Percentiles rank a stretch among this genome's conserved stretches.
phyloP scores from a whole-genome alignment of 1,140 invertebrate genomes.

The Olivierus martensii region DNA sequence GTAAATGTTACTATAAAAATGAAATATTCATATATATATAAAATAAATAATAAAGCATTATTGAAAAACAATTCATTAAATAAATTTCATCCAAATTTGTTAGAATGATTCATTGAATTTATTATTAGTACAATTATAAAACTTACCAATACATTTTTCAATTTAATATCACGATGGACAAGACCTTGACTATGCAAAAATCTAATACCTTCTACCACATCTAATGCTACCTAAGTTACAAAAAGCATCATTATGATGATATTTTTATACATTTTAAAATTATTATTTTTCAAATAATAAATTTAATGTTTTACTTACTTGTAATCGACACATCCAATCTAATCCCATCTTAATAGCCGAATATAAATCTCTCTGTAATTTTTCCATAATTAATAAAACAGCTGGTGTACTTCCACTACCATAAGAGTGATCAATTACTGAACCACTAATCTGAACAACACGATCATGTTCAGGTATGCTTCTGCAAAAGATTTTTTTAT shows the following conservation, averaged over 20 bases:
- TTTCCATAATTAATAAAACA: slow-evolving; percentile 60
- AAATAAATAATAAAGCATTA: too few species aligned
- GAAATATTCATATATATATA: too few species aligned
- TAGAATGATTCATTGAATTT: too few species aligned
- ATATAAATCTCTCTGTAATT: slow-evolving; percentile 59
- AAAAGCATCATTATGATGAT: too few species aligned
- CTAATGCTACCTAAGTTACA: slow-evolving; percentile 51
- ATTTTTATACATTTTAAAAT: too few species aligned
- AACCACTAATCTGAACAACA: slow-evolving; percentile 64
- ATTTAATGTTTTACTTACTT: slow-evolving; percentile 28
- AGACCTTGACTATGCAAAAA: slow-evolving; percentile 73
- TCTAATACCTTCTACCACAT: slow-evolving; percentile 69
- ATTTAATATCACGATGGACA: slow-evolving; percentile 77
- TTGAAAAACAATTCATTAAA: too few species aligned
- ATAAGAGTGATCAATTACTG: slow-evolving; percentile 67
- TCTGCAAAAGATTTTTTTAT: too few species aligned
- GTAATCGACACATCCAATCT: slow-evolving; percentile 47
- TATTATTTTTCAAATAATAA: too few species aligned
- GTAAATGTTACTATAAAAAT: too few species aligned
- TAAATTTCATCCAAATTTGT: too few species aligned
- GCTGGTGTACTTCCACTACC: slow-evolving; percentile 48
- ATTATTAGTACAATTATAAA: too few species aligned
- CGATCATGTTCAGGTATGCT: slow-evolving; percentile 70
- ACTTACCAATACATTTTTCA: slow-evolving; percentile 74
- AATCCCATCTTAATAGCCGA: slow-evolving; percentile 58